Evolutionary conservation across 1,140 invertebrate genomes (phyloP), one percentile per base, ranked within the genome.

Genomic region (Scaptodrosophila lebanonensis): DNA sequence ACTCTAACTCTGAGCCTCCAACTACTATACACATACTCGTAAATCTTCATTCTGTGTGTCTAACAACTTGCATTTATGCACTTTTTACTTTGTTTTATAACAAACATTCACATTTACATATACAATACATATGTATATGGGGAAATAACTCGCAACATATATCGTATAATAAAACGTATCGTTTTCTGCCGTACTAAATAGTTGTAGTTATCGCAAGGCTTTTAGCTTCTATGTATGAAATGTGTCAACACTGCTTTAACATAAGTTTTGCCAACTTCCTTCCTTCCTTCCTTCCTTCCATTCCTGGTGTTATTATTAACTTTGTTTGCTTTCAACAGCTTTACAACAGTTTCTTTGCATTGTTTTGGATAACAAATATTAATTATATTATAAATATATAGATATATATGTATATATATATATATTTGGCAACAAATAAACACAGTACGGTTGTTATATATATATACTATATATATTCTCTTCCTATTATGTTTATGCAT

Each of bases 371-470:
- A 33, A 33, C 32, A 33, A 33, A 33, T 43, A 49, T 68, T 73
- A 45, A 54, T 50, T 39, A 58, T 70, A 58, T 70, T 60, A 62
- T 71, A 71, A 66, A 71, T 83, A 17, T n/a, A n/a, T 62, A 75
- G 45, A 82, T 66, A 79, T 79, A 83, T 79, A 79, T 82, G 83
- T 75, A 70, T 40, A 66, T 59, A 66, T 44, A 76, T 82, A 82
- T 82, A 82, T 83, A 71, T 82, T 76, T 75, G 75, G 76, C 76
- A 76, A 83, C 76, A 82, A 76, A 82, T 82, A 83, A 76, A 82
- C 76, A 82, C 76, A 82, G 75, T 76, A 79, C 72, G 76, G 83
- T 68, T 72, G 53, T 84, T 72, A 76, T 83, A 83, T 84, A 65
- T 79, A 65, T 79, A 69, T 68, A 36, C 60, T 36, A 51, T 52